phyloP scores from a whole-genome alignment of 2,888 invertebrate species.

The Bombylius discolor region DNA sequence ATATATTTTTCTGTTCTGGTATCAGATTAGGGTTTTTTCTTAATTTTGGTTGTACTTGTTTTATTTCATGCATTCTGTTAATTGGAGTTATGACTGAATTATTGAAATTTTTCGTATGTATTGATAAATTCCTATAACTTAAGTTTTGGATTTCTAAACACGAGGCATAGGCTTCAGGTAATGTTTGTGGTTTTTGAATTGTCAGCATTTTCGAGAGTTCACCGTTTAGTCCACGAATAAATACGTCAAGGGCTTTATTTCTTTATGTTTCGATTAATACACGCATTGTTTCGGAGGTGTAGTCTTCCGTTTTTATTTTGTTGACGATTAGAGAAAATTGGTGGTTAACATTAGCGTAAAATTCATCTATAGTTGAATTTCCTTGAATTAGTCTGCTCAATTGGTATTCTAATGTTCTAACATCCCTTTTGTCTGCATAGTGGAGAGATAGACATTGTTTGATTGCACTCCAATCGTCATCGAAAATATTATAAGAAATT shows the following conservation, averaged over 20 bases:
- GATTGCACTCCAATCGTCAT: too few relatives aligned
- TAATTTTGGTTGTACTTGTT: too few relatives aligned
- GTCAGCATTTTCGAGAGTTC: slow-evolving; percentile 4
- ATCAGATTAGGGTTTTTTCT: too few relatives aligned
- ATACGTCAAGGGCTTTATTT: slow-evolving; percentile 5
- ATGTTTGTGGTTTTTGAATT: not conserved
- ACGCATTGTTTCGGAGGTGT: slow-evolving; percentile 3
- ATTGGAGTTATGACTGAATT: not conserved
- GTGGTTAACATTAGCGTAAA: slow-evolving; percentile 9
- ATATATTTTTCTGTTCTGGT: too few relatives aligned
- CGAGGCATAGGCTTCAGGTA: slow-evolving; percentile 6
- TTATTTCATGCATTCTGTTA: not conserved
- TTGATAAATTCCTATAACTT: slow-evolving; percentile 1
- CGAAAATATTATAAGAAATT: too few relatives aligned
- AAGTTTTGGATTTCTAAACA: slow-evolving; percentile 5
- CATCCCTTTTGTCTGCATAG: slow-evolving; percentile 2
- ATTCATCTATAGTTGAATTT: not conserved
- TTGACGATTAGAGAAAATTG: slow-evolving; percentile 11
- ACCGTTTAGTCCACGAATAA: slow-evolving; percentile 3
- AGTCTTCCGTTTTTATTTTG: slow-evolving; percentile 1
- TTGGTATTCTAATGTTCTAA: not conserved
- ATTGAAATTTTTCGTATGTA: not conserved
- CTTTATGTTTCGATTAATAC: slow-evolving; percentile 2
- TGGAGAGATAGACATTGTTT: slow-evolving; percentile 1
- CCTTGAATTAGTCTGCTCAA: not conserved